Evolutionary conservation across 1,140 invertebrate genomes (phyloP), one percentile per base, ranked within the genome.

Genomic region (Drosophila kohkoa): DNA sequence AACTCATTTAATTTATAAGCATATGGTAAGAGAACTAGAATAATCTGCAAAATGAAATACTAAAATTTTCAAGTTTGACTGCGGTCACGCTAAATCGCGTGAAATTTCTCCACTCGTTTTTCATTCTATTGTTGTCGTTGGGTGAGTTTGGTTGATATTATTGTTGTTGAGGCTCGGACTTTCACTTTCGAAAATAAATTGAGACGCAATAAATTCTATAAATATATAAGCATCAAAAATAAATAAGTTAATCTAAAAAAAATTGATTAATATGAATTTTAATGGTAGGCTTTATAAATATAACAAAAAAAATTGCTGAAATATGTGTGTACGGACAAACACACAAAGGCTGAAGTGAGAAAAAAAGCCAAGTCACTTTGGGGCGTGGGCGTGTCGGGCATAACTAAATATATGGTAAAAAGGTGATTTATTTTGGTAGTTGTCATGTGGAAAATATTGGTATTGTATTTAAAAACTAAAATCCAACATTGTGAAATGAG

Each of bases 321-420:
- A 48, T 20, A 20, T 48, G 46, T 48, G 20, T 20, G 16, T 48
- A 48, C n/a, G 15, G 2, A 46, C 57, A 59, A 25, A 25, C 16
- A 59, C 28, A 48, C 5, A 52, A 65, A 49, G 13, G 45, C 15
- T 62, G 2, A 67, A 67, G 71, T 74, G 71, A 49, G 46, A 20
- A 63, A 64, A 64, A 57, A 30, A 48, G 43, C 51, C 30, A 51
- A 52, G 66, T 60, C 66, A 68, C 55, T 55, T 72, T 65, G 62
- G 77, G 77, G 77, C 68, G 73, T 79, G 76, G 73, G 58, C 11
- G 74, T 77, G 77, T 68, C 68, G 67, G 63, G 68, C 43, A 73
- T 67, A 79, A 73, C 20, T 25, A 25, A 25, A 25, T 25, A 25
- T 25, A 35, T 43, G 66, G 73, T 74, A 72, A 51, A 54, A 79